phyloP scores from a whole-genome alignment of 2,113 vertebrate species.

The Spermophilus dauricus region DNA sequence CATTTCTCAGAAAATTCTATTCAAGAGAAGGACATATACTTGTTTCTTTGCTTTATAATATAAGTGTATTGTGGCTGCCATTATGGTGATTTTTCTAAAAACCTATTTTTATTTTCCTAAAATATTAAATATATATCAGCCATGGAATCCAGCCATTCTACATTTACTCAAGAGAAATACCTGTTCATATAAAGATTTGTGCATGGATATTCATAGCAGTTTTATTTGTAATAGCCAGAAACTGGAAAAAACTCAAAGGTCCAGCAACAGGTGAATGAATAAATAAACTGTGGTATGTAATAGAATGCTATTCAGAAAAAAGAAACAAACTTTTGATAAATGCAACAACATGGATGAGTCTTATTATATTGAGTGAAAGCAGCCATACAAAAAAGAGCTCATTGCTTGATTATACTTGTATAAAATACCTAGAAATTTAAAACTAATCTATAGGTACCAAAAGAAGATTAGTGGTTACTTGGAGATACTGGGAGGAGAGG shows the following conservation, averaged over 20 bases:
- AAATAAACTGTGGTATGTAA: background rate
- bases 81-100: background rate
- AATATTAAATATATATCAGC: background rate
- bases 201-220: background rate
- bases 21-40: background rate
- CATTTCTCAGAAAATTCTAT: constrained; percentile 20
- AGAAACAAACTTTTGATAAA: background rate
- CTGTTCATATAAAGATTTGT: background rate
- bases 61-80: background rate
- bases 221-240: background rate
- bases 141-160: background rate
- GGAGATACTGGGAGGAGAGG: background rate
- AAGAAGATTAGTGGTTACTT: background rate
- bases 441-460: background rate
- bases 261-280: background rate
- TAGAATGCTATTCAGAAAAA: background rate
- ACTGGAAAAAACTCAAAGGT: background rate
- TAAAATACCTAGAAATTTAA: constrained; percentile 3
- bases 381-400: background rate
- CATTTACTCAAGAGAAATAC: background rate
- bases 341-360: background rate
- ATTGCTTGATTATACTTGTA: background rate
- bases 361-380: background rate
- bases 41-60: background rate
- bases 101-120: background rate